Evolutionary conservation across 2,888 invertebrate genomes (phyloP).

Genomic region (Tachystola acroxantha): DNA sequence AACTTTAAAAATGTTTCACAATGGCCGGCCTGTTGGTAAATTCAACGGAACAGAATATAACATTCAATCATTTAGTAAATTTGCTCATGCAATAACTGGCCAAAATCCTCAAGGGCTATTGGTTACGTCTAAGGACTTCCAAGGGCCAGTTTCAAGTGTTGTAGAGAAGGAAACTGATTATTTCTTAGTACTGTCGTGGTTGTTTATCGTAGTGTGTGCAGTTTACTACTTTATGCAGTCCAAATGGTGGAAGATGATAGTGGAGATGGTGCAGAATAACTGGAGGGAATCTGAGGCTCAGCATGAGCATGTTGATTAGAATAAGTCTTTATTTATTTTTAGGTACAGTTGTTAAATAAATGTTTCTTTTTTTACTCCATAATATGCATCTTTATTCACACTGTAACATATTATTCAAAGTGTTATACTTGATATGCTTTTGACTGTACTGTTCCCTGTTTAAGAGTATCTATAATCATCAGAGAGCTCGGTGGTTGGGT

Average conservation of each 20-base stretch:
- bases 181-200: slow-evolving; percentile 89
- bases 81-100: slow-evolving; percentile 87
- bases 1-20: slow-evolving; percentile 92
- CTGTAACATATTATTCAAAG: too few species aligned
- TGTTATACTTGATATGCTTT: too few species aligned
- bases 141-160: slow-evolving; percentile 89
- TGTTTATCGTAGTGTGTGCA: slow-evolving; percentile 86
- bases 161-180: slow-evolving; percentile 88
- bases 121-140: slow-evolving; percentile 86
- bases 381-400: background rate
- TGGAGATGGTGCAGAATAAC: slow-evolving; percentile 90
- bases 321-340: slow-evolving; percentile 14
- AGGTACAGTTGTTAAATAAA: slow-evolving; percentile 12
- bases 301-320: slow-evolving; percentile 85
- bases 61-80: slow-evolving; percentile 86
- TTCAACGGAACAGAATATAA: slow-evolving; percentile 90
- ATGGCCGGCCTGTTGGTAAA: slow-evolving; percentile 90
- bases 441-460: too few species aligned
- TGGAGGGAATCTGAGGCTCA: slow-evolving; percentile 94
- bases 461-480: too few species aligned
- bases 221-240: slow-evolving; percentile 88
- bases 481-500: too few species aligned
- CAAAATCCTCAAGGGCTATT: slow-evolving; percentile 80
- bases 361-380: slow-evolving; percentile 9
- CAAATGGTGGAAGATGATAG: slow-evolving; percentile 86